A percentile compares a stretch with the other conserved stretches of the same genome.
phyloP scores from a whole-genome alignment of 2,888 invertebrate genomes.

The Xylocampa areola region DNA sequence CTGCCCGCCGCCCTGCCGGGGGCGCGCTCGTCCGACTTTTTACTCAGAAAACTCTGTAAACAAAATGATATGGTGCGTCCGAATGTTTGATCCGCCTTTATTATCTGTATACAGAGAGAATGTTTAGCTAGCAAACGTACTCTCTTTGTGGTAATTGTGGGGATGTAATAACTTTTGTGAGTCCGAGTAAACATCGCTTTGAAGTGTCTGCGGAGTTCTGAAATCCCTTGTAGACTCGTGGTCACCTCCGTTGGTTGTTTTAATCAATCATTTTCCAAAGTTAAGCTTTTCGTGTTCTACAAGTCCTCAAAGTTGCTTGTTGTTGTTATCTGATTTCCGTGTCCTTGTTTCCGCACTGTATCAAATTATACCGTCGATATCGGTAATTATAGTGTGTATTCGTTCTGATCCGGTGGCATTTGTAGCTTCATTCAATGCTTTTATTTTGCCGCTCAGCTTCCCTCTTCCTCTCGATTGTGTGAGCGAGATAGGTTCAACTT shows the following conservation, averaged over 20 bases:
- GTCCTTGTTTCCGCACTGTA: constrained; percentile 54
- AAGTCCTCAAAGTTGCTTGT: constrained; percentile 19
- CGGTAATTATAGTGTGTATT: constrained; percentile 66
- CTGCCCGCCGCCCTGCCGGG: constrained; percentile 80
- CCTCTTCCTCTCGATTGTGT: constrained; percentile 70
- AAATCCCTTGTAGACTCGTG: constrained; percentile 10
- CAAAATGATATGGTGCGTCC: constrained; percentile 88
- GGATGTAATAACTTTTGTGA: constrained; percentile 74
- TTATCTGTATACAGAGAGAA: constrained; percentile 85
- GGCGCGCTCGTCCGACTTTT: constrained; percentile 86
- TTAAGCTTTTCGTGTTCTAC: constrained; percentile 4
- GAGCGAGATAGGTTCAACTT: constrained; percentile 78
- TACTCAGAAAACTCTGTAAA: constrained; percentile 89
- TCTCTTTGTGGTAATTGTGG: constrained; percentile 80
- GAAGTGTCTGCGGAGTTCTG: constrained; percentile 53
- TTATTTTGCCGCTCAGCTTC: constrained; percentile 81
- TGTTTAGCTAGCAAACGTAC: constrained; percentile 83
- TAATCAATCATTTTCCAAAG: neutral
- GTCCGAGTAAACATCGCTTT: constrained; percentile 68
- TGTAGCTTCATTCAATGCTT: constrained; percentile 83
- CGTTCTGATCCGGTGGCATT: constrained; percentile 72
- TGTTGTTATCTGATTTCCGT: constrained; percentile 32
- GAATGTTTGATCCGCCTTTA: constrained; percentile 89
- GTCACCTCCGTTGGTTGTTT: constrained; percentile 10
- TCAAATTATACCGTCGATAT: constrained; percentile 63